Base-by-base conservation (phyloP, 2,113 vertebrate genomes). In the Apeltes quadracus region DNA sequence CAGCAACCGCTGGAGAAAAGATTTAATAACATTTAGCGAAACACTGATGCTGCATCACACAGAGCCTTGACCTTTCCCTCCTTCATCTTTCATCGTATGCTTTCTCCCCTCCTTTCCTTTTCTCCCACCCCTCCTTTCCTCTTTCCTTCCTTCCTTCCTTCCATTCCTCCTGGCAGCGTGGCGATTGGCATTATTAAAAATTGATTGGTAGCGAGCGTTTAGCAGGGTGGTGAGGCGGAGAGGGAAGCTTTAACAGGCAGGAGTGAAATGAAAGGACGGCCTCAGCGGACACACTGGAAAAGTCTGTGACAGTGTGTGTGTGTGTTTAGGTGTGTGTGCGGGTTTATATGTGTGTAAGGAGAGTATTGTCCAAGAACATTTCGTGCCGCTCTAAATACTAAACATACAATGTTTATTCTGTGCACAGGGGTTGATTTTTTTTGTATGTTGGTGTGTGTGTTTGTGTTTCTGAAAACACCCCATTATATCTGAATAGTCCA, bases 111-210 rank as follows among this genome's bases (percentile, higher is more conserved):
- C 29, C 54, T 56, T 62, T 27, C 38, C 23, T 16, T 43, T 18
- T 7, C 57, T 18, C 72, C 12, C 41, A 16, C 11, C 44, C 2
- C 63, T 7, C 7, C n/a, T 10, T 50, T 25, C 50, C 48, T 36
- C 51, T 36, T 15, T 51, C 9, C 29, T 34, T 27, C 72, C 71
- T 36, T 43, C 32, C 27, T 32, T 55, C 16, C 57, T 65, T 36
- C 65, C 67, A 61, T 75, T 77, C 83, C 89, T 88, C 83, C 87
- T 87, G 86, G 87, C 91, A 84, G 82, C 62, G 71, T 86, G 70
- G 90, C 91, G 83, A 94, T 92, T 93, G 93, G 91, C 92, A 92
- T 93, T 93, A 93, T 94, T 93, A 93, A 94, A 93, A 92, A 93
- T 93, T 92, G 92, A 93, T 93, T 94, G 90, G 90, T 82, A 83